Base-by-base conservation (phyloP, 2,797 vertebrate species). In the Sebastolobus alascanus region DNA sequence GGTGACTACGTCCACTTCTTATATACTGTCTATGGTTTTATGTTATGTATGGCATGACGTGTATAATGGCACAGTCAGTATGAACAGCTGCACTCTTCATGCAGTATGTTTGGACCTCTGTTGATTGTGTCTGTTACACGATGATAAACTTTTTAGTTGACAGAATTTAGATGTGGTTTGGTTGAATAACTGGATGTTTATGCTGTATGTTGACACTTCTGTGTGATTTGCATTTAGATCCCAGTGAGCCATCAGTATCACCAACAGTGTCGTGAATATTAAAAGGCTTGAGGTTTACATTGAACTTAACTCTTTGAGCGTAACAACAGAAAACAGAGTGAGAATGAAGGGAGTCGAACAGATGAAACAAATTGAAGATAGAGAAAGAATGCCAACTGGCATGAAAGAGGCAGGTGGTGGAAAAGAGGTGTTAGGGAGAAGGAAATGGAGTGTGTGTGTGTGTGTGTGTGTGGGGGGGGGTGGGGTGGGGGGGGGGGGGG, bases 401-500 rank as follows among this genome's bases (percentile, higher is more conserved):
- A 12, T 58, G 37, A 67, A 2, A 37, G 14, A 64, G 38, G 59
- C 50, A 46, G 40, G 22, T 58, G n/a, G n/a, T 33, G 38, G 43
- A 59, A 14, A 56, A 58, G 0, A 58, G 13, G 55, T 54, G 40
- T 25, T 27, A 80, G 1, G n/a, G 2, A 31, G 38, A 16, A 5
- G 22, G 22, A 70, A 65, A 58, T 29, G n/a, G 59, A 71, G 29
- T 13, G 40, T 29, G 58, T 11, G 56, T 33, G 38, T 31, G 9
- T 25, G 5, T 29, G 61, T 16, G 55, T 1, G 27, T 4, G 40
- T 12, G 38, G 1, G 0, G 6, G 0, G 38, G 2, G 12, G 2
- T 7, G 0, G 25, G 1, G 25, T 25, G 25, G 25, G 25, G 25
- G 25, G 6, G 0, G 40, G 2, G 12, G 2, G 0, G n/a, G n/a